Percentiles rank a stretch among this genome's conserved stretches.
These are phyloP conservation scores for Epizoanthus scotinus DNA, from an alignment of 92 coral and sea anemone species.

Conservation along the genomic window DNA sequence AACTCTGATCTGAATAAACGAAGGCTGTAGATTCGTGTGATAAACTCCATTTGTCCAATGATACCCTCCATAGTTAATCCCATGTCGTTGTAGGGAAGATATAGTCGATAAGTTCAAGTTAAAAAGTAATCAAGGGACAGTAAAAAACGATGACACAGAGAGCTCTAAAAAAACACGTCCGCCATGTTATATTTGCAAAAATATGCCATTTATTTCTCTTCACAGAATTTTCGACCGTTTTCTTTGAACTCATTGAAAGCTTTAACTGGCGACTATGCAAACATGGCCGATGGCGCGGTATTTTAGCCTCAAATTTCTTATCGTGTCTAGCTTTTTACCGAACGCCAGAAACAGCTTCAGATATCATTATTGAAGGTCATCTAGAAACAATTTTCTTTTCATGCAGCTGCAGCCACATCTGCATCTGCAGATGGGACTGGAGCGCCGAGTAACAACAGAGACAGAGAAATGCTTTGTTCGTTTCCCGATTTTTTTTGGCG, in stretches of 20 bases:
- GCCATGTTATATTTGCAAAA: no score
- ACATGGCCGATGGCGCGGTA: conserved; percentile 14
- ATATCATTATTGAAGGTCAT: conserved; percentile 9
- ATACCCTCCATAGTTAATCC: conserved; percentile 41
- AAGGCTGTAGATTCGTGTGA: conserved; percentile 41
- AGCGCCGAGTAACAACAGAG: conserved; percentile 7
- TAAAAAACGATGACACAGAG: conserved; percentile 1
- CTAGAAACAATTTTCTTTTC: conserved; percentile 10
- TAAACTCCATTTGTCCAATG: conserved; percentile 39
- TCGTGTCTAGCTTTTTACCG: conserved; percentile 27
- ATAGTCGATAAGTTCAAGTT: conserved; percentile 24
- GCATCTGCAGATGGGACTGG: conserved; percentile 13
- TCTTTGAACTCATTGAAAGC: conserved; percentile 13
- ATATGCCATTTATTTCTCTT: no score
- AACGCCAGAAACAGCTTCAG: conserved; percentile 14
- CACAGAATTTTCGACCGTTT: neutral
- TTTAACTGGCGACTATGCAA: neutral
- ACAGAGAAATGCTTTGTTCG: conserved; percentile 12
- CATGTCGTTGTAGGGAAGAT: conserved; percentile 40
- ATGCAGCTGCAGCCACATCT: conserved; percentile 25
- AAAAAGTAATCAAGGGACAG: conserved; percentile 40
- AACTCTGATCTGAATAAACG: conserved; percentile 38
- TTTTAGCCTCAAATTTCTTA: conserved; percentile 17
- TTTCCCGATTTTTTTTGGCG: conserved; percentile 18
- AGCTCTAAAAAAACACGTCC: no score